These are phyloP conservation scores for Diphyllodes magnificus DNA, from an alignment of 2,113 vertebrate species.

Conservation along the genomic window DNA sequence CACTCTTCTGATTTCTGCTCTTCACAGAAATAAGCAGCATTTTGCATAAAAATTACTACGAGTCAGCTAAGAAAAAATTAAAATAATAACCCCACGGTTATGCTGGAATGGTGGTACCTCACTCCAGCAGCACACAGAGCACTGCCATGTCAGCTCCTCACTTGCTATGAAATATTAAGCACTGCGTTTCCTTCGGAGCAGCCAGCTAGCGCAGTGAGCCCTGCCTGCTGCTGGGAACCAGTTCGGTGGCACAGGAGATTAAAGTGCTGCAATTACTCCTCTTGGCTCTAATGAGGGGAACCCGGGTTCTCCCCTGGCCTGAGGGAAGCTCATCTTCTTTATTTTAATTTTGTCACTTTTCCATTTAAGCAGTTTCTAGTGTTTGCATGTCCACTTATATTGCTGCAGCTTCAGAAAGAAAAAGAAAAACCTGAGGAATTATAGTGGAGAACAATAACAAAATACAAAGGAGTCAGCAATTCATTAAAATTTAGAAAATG, in stretches of 20 bases:
- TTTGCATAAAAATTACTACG: conserved; percentile 51
- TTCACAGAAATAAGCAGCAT: conserved; percentile 63
- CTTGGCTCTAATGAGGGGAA: conserved; percentile 38
- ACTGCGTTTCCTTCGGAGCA: background rate
- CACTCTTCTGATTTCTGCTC: conserved; percentile 68
- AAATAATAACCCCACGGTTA: background rate
- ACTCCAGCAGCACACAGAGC: background rate
- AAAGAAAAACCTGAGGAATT: conserved; percentile 30
- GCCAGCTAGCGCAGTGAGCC: background rate
- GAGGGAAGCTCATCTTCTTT: conserved; percentile 12
- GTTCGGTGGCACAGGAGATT: background rate
- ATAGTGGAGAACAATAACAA: background rate
- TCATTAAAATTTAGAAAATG: conserved; percentile 28
- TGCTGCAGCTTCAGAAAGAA: background rate
- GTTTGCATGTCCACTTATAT: background rate
- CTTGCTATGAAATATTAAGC: background rate
- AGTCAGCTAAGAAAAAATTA: background rate
- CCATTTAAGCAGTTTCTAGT: conserved; percentile 23
- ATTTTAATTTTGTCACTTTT: conserved; percentile 26
- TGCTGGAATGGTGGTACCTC: background rate
- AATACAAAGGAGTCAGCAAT: conserved; percentile 29
- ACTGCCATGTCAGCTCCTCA: background rate
- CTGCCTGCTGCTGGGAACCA: background rate
- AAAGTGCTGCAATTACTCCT: conserved; percentile 31
- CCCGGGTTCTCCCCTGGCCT: conserved; percentile 4